Conservation (phyloP, 2,888 invertebrate genomes). For the Drosophila formosana region DNA sequence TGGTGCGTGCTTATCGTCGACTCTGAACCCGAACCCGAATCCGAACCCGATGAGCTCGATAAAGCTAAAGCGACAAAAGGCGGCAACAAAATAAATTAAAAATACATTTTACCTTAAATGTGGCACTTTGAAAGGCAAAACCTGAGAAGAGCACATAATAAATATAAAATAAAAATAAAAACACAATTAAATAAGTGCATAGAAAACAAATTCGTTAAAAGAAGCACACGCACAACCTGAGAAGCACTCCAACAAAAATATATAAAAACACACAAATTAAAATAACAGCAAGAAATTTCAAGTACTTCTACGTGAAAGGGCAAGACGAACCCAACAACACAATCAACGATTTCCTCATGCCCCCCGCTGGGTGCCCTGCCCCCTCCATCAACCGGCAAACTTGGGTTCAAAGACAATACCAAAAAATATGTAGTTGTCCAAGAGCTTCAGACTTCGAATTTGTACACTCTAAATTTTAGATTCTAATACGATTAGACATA, state of each 20-base stretch:
- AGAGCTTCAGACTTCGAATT: conserved; percentile 1
- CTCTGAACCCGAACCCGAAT: conserved; percentile 38
- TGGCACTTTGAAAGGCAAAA: conserved; percentile 73
- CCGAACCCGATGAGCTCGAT: conserved; percentile 70
- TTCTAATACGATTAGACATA: no score
- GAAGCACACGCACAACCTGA: conserved; percentile 19
- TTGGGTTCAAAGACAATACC: conserved; percentile 16
- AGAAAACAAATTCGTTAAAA: conserved; percentile 62
- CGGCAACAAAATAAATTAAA: conserved; percentile 80
- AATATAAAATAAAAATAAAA: conserved; percentile 67
- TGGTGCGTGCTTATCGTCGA: conserved; percentile 77
- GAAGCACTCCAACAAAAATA: conserved; percentile 17
- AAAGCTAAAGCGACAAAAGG: conserved; percentile 60
- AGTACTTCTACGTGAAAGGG: conserved; percentile 58
- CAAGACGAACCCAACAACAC: conserved; percentile 34
- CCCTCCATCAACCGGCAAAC: conserved; percentile 6
- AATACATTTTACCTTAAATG: conserved; percentile 81
- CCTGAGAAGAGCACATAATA: conserved; percentile 74
- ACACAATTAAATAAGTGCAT: conserved; percentile 79
- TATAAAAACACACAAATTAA: conserved; percentile 65
- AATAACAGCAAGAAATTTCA: conserved; percentile 63
- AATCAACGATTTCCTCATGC: conserved; percentile 9
- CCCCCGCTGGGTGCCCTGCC: not conserved
- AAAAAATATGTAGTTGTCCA: conserved; percentile 4
- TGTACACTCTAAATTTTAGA: not conserved